Base-by-base conservation (phyloP, 2,888 invertebrate genomes). In the Andrena chrysosceles region DNA sequence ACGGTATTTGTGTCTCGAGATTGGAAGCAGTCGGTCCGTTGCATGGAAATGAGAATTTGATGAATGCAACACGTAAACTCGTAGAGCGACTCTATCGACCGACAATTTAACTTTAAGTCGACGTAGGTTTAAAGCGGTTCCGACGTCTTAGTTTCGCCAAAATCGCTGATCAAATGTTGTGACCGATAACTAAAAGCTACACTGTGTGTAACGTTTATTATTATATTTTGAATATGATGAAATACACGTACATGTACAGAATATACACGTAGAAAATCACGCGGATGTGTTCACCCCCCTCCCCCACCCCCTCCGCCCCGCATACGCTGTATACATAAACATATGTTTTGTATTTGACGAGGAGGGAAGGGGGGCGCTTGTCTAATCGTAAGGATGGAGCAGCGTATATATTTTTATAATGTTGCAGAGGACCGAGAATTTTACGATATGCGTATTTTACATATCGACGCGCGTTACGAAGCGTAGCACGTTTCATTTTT, bases 191-290 rank as follows among this genome's bases (percentile, higher is more conserved):
- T 91, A 91, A 90, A 90, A 92, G 90, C 92, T 91, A 92, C 91
- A 92, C 91, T 92, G 91, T 92, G 92, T 93, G 92, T 93, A 93
- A 93, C 92, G 92, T 93, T 93, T 89, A 93, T 92, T 91, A 93
- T 93, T 93, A 93, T 93, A 93, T 93, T 93, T 93, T 93, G 93
- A 93, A 93, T 93, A 83, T 76, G 81, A 93, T 92, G 90, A 93
- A 93, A 93, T 93, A 93, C 91, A 92, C 91, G 92, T 93, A 92
- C 91, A 77, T 84, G 81, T 63, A 77, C 74, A 79, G 48, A 75
- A 63, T 29, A 62, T 42, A 54, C n/a, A 2, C 6, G 8, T 68
- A 49, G 33, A 75, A 16, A 60, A 60, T 20, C 48, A 60, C 48
- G 23, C 20, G 13, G 13, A 13, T 16, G 5, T 42, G 16, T 42